Evolutionary conservation across 2,797 vertebrate species (phyloP), one percentile per base, ranked within the genome.

Genomic region (Parotocinclus haroldoi): DNA sequence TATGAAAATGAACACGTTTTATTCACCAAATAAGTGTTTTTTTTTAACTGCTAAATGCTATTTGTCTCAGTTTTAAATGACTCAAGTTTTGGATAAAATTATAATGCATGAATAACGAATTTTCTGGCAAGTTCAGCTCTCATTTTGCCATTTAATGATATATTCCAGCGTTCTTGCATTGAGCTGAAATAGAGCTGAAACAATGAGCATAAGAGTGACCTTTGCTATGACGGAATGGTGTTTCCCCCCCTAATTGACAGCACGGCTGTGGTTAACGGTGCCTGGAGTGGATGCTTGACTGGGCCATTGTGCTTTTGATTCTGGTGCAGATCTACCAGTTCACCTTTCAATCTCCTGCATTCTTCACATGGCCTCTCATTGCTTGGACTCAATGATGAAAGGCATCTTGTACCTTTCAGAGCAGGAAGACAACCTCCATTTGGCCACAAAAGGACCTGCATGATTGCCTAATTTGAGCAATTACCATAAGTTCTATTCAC

Each of bases 311-410:
- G 64, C n/a, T 19, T 58, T 49, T 53, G 72, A 72, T 57, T 58
- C 69, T 63, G 71, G 72, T 66, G 72, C 46, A 72, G 68, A 59
- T 63, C 72, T 65, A 77, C 69, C 66, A 73, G 60, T 63, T 70
- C 51, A 58, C 66, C 55, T 72, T 65, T 76, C 68, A 69, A 66
- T 63, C 68, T 36, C 46, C 68, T 45, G 62, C 66, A 76, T 79
- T 79, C 66, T 58, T 69, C 52, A 4, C 45, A 18, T 62, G 51
- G 58, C 66, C 45, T 48, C 63, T 69, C 63, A 16, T 71, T 74
- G 71, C 58, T 61, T 59, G 62, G 59, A 52, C 48, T 74, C 55
- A 69, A 66, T 72, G 51, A 66, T 12, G 52, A 70, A 53, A 72
- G 62, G 66, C 62, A 74, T 44, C 72, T 75, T 62, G 59, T 7